Evolutionary conservation across 2,113 vertebrate genomes (phyloP).

Genomic region (Mohoua ochrocephala): DNA sequence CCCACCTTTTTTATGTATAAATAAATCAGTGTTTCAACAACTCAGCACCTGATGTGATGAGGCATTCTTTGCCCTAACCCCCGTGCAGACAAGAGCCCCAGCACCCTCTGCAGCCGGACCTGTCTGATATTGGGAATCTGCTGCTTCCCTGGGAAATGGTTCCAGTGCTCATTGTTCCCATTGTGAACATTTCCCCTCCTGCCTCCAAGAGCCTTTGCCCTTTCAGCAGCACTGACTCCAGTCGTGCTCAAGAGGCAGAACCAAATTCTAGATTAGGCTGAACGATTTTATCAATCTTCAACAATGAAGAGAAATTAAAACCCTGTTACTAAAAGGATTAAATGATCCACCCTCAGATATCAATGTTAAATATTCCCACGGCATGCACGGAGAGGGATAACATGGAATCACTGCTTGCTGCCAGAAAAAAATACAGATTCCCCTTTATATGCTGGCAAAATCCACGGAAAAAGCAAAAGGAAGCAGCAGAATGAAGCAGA

Average conservation of each 20-base stretch:
- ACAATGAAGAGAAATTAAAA: background rate
- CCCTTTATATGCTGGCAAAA: accelerated
- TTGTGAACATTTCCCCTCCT: accelerated
- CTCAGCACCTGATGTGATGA: background rate
- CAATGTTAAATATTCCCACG: accelerated
- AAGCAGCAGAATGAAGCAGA: background rate
- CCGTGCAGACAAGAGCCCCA: no score
- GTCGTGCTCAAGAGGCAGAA: background rate
- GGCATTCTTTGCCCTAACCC: background rate
- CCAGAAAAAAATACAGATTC: background rate
- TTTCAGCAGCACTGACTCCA: background rate
- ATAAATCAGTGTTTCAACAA: background rate
- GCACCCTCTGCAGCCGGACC: background rate
- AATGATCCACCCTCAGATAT: background rate
- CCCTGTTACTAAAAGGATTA: background rate
- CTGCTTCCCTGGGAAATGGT: background rate
- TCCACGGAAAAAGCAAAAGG: background rate
- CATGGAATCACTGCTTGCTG: background rate
- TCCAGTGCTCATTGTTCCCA: background rate
- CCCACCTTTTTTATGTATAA: background rate
- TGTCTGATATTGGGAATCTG: no score
- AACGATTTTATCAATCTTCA: background rate
- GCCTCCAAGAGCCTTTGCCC: background rate
- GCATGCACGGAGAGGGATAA: background rate
- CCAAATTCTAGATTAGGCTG: background rate